Evolutionary conservation across 2,113 vertebrate genomes (phyloP), one percentile per base, ranked within the genome.

Genomic region (Athene cunicularia): DNA sequence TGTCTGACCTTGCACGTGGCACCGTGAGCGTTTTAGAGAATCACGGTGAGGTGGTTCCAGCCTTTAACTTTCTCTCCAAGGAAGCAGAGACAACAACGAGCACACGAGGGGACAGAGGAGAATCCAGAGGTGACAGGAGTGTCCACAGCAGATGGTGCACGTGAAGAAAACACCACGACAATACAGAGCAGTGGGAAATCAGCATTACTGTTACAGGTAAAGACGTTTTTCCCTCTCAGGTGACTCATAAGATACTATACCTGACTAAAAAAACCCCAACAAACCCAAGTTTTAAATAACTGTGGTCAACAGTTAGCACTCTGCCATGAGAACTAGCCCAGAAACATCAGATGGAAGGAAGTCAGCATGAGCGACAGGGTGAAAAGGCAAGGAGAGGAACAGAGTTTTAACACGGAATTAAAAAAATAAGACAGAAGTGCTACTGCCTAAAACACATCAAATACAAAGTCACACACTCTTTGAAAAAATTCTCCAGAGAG

Each of bases 61-160:
- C 8, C 43, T 72, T 49, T 15, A 10, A 19, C 33, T 28, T 59
- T 20, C 49, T 41, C 16, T 43, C 52, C 37, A 56, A 12, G 23
- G 13, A 32, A 52, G 52, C 33, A 53, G 72, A 53, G 28, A 53
- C 53, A 28, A 12, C 20, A 33, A 43, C 1, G 4, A 49, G 37
- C 8, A 2, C n/a, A 2, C 1, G n/a, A 45, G 30, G 43, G 37
- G 41, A 28, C 37, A 45, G 33, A 35, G 77, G 35, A 81, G 30
- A 4, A 19, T 17, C n/a, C 30, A 30, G 12, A 28, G n/a, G 43
- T 1, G 33, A 47, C n/a, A 41, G 32, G 35, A 43, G 24, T 0
- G 2, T 18, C 32, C 35, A 22, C 35, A n/a, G 24, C 32, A 35
- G 24, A 58, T 2, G 6, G 30, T 8, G 32, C 22, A 35, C 0